Base-by-base conservation (phyloP, 2,888 invertebrate species). In the Drosophila borborema region DNA sequence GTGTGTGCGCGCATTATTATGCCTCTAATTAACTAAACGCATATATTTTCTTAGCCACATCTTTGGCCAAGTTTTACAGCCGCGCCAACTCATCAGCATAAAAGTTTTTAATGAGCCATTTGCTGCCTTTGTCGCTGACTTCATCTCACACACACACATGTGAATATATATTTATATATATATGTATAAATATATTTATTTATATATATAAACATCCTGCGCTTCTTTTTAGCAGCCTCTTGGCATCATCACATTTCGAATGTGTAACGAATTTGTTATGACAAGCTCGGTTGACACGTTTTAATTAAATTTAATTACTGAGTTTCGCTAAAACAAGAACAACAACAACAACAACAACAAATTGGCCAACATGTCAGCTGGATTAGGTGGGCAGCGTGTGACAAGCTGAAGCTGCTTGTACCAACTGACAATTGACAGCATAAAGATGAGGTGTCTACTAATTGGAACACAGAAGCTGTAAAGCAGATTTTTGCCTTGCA, bases 241-340 rank as follows among this genome's bases (percentile, higher is more conserved):
- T 55, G 60, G 10, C 36, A 20, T 38, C 51, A 34, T 45, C 51
- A 34, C 65, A 68, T 66, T 64, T 51, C 58, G 67, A 61, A 46
- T 72, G 75, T 78, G 66, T 72, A 67, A 59, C 77, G 86, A 84
- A 84, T 85, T 85, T 85, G 86, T 86, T 85, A 75, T 82, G 82
- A 86, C 86, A 86, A 82, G 86, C 85, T 82, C 77, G 66, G 86
- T 85, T 87, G 87, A 83, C 87, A 86, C 87, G 83, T 86, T 87
- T 86, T 87, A 86, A 86, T 86, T 86, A 86, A 87, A 86, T 87
- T 86, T 87, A 86, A 86, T 87, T 86, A 86, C 82, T 82, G 81
- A 75, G 72, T 81, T 73, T 68, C 73, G 70, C 64, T 36, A 40
- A 23, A 53, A 53, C 36, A 53, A 9, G 18, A 43, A 18, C 66